phyloP scores from a whole-genome alignment of 2,113 vertebrate species.

The Paradisaea rubra region DNA sequence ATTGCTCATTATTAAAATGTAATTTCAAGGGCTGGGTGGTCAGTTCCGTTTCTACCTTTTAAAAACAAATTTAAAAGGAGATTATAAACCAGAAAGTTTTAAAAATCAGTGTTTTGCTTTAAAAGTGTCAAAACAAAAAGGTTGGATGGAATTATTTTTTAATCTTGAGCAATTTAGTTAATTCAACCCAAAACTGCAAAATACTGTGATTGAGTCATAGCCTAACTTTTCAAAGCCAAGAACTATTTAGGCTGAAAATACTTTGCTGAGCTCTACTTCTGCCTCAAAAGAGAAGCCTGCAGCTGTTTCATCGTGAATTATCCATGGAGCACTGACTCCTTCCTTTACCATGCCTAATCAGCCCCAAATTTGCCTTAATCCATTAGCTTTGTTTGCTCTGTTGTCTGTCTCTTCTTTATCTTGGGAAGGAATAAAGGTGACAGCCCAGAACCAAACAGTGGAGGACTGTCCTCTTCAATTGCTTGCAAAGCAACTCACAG shows the following conservation, averaged over 20 bases:
- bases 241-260: not conserved
- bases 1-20: not conserved
- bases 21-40: not conserved
- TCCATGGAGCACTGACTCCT: slow-evolving; percentile 16
- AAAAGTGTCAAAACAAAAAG: not conserved
- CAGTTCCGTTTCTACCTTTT: not conserved
- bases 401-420: slow-evolving; percentile 53
- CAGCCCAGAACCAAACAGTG: not conserved
- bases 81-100: not conserved
- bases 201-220: not conserved
- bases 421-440: slow-evolving; percentile 45
- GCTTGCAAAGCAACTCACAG: not conserved
- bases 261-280: slow-evolving; percentile 5
- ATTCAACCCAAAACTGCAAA: not conserved
- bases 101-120: not conserved
- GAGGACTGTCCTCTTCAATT: not conserved
- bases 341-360: slow-evolving; percentile 48
- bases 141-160: not conserved
- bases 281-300: slow-evolving; percentile 22
- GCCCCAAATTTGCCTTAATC: slow-evolving; percentile 47
- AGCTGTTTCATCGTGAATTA: slow-evolving; percentile 35
- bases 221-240: not conserved
- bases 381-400: slow-evolving; percentile 47
- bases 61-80: not conserved
- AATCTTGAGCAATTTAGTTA: not conserved